A percentile compares a stretch with the other conserved stretches of the same genome.
phyloP scores from a whole-genome alignment of 1,140 invertebrate species.

The Drusus annulatus region DNA sequence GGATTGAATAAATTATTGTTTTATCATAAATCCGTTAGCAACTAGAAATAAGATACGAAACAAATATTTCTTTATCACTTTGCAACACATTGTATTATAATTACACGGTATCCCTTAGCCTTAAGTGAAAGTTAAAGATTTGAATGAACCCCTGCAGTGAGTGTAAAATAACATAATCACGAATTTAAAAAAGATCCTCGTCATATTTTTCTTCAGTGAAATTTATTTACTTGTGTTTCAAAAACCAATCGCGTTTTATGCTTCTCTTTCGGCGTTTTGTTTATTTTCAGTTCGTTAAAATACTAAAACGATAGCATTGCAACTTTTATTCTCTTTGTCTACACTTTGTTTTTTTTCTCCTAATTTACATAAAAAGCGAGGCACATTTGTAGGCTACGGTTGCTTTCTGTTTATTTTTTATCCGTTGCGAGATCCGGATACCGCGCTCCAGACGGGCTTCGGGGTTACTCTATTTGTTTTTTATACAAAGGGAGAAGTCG shows the following conservation, averaged over 20 bases:
- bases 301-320: conserved; percentile 41
- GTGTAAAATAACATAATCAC: no score
- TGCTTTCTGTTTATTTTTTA: conserved; percentile 57
- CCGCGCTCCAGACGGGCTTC: conserved; percentile 36
- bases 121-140: no score
- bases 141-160: no score
- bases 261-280: neutral
- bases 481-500: conserved; percentile 28
- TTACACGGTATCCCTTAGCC: no score
- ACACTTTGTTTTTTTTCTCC: conserved; percentile 42
- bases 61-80: no score
- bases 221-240: neutral
- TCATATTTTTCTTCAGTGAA: no score
- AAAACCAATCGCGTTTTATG: conserved; percentile 11
- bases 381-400: conserved; percentile 57
- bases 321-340: conserved; percentile 47
- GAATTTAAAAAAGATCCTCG: no score
- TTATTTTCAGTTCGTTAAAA: conserved; percentile 38
- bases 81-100: no score
- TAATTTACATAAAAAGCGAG: conserved; percentile 60
- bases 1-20: no score
- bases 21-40: no score
- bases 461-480: conserved; percentile 28
- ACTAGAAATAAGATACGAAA: no score
- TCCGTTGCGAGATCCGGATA: conserved; percentile 57